Evolutionary conservation across 2,113 vertebrate species (phyloP).

Genomic region (Scomber scombrus): DNA sequence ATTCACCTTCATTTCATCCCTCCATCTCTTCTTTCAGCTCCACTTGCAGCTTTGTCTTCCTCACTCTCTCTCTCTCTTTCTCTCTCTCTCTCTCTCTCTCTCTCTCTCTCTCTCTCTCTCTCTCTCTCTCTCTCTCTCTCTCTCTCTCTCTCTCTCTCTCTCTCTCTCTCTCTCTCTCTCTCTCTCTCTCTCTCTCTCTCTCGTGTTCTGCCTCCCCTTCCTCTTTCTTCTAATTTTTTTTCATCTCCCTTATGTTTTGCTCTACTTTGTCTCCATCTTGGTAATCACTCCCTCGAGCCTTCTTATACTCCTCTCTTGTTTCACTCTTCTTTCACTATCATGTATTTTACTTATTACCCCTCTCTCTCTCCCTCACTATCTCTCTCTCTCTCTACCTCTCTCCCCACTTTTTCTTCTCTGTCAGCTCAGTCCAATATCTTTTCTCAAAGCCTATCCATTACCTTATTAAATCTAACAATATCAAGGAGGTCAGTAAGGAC

Average conservation of each 20-base stretch:
- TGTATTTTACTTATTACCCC: not conserved
- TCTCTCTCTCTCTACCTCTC: not conserved
- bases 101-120: too few species aligned
- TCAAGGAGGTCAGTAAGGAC: conserved; percentile 25
- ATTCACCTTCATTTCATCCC: conserved; percentile 61
- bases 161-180: conserved; percentile 4
- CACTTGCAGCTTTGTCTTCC: conserved; percentile 22
- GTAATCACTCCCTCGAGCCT: not conserved
- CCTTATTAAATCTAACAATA: conserved; percentile 28
- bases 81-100: too few species aligned
- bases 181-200: not conserved
- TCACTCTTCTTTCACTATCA: not conserved
- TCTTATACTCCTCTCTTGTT: not conserved
- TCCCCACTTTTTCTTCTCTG: not conserved
- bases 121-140: not conserved
- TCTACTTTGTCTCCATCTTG: conserved; percentile 15
- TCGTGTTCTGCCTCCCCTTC: not conserved
- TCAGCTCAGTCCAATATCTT: not conserved
- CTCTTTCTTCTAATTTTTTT: not conserved
- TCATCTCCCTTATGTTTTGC: conserved; percentile 1
- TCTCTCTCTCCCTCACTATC: too few species aligned
- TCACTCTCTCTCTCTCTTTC: not conserved
- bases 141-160: not conserved
- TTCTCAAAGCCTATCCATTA: conserved; percentile 12
- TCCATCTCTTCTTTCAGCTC: conserved; percentile 49